Conservation (phyloP, 2,888 invertebrate species). For the Acleris holmiana region DNA sequence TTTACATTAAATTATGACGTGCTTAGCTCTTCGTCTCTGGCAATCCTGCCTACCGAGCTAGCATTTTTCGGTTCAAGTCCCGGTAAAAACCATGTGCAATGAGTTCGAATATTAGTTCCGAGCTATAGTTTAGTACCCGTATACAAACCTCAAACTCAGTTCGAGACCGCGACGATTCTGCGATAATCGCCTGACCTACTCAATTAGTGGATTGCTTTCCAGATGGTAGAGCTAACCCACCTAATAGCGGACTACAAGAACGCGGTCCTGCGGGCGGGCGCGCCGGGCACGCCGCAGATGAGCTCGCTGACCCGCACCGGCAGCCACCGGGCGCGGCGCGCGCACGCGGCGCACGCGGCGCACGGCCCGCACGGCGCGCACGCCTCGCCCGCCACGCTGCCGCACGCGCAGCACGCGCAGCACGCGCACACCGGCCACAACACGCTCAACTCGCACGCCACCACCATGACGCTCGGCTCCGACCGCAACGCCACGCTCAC, state of each 20-base stretch:
- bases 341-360: conserved; percentile 63
- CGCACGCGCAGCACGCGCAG: conserved; percentile 72
- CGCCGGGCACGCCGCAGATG: conserved; percentile 78
- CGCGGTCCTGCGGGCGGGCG: conserved; percentile 88
- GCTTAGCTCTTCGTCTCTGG: too few relatives aligned
- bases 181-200: too few relatives aligned
- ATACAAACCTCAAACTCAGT: too few relatives aligned
- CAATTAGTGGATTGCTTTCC: conserved; percentile 36
- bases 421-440: conserved; percentile 79
- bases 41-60: too few relatives aligned
- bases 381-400: conserved; percentile 54
- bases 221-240: conserved; percentile 95
- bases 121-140: too few relatives aligned
- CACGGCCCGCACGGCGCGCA: conserved; percentile 72
- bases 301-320: conserved; percentile 88
- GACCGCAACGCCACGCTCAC: conserved; percentile 69
- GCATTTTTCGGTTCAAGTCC: too few relatives aligned
- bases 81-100: too few relatives aligned
- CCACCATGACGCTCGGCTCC: conserved; percentile 72
- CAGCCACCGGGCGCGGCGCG: conserved; percentile 86
- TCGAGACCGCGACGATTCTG: too few relatives aligned
- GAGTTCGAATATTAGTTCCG: too few relatives aligned
- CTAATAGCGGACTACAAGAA: conserved; percentile 98
- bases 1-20: too few relatives aligned
- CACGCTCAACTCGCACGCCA: conserved; percentile 85